phyloP scores from a whole-genome alignment of 2,888 invertebrate genomes.

The Melieria crassipennis region DNA sequence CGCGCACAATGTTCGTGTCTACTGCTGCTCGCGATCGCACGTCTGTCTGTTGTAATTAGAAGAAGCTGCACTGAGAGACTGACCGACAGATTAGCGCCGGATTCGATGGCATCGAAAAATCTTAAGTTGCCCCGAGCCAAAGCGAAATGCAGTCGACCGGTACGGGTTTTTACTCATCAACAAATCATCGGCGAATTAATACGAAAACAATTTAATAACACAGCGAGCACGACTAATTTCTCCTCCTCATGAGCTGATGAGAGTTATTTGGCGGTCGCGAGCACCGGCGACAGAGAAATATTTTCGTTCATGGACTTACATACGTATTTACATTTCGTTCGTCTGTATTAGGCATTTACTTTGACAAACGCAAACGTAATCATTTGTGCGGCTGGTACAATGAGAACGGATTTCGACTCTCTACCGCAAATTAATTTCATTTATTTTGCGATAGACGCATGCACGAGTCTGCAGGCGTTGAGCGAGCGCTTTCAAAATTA shows the following conservation, averaged over 20 bases:
- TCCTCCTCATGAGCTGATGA: not conserved
- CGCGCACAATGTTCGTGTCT: too few species aligned
- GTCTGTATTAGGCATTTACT: too few species aligned
- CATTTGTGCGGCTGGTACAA: too few species aligned
- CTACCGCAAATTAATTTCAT: too few species aligned
- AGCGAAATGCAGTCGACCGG: not conserved
- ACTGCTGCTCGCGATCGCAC: not conserved
- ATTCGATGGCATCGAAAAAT: not conserved
- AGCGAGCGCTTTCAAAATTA: too few species aligned
- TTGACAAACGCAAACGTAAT: too few species aligned
- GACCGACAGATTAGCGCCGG: slow-evolving; percentile 9
- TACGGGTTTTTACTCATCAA: not conserved
- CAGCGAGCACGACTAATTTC: not conserved
- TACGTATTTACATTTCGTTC: not conserved
- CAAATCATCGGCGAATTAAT: not conserved
- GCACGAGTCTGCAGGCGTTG: too few species aligned
- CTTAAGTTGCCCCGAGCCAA: slow-evolving; percentile 4
- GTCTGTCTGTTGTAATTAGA: slow-evolving; percentile 49
- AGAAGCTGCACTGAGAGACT: slow-evolving; percentile 54
- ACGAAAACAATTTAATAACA: not conserved
- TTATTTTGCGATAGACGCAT: too few species aligned
- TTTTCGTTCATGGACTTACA: not conserved
- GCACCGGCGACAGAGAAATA: not conserved
- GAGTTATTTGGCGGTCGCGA: not conserved
- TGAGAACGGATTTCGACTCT: too few species aligned